phyloP scores from a whole-genome alignment of 2,888 invertebrate species.

The Oeneis ivallda region DNA sequence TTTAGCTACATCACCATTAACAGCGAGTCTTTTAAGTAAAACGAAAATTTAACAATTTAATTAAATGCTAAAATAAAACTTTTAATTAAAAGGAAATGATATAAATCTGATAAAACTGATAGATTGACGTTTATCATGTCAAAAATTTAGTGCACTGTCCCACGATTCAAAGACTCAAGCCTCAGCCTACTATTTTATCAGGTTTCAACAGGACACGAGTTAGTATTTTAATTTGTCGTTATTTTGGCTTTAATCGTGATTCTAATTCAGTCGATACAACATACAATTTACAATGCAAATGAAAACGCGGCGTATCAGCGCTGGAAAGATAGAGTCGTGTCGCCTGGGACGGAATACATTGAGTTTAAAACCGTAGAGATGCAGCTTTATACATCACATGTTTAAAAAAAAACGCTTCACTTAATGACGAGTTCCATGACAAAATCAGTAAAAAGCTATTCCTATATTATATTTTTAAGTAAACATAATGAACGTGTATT shows the following conservation, averaged over 20 bases:
- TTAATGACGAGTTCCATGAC: too few species aligned
- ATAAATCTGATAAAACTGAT: too few species aligned
- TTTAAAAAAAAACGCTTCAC: too few species aligned
- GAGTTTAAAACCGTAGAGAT: neutral
- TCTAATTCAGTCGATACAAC: constrained; percentile 36
- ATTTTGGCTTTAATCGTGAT: constrained; percentile 25
- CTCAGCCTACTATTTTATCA: neutral
- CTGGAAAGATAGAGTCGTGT: constrained; percentile 37
- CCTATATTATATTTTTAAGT: too few species aligned
- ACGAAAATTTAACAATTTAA: too few species aligned
- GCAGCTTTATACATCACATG: too few species aligned
- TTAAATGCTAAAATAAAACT: too few species aligned
- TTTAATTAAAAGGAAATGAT: too few species aligned
- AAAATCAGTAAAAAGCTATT: too few species aligned
- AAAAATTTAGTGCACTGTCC: neutral
- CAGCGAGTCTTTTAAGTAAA: too few species aligned
- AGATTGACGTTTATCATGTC: neutral
- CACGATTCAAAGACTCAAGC: neutral
- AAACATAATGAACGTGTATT: too few species aligned
- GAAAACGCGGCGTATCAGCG: constrained; percentile 36
- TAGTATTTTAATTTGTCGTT: constrained; percentile 22
- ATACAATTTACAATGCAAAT: constrained; percentile 44
- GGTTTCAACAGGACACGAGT: neutral
- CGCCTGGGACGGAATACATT: constrained; percentile 45
- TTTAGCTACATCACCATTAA: too few species aligned